phyloP scores from a whole-genome alignment of 2,888 invertebrate species.

The Cataglyphis albicans region DNA sequence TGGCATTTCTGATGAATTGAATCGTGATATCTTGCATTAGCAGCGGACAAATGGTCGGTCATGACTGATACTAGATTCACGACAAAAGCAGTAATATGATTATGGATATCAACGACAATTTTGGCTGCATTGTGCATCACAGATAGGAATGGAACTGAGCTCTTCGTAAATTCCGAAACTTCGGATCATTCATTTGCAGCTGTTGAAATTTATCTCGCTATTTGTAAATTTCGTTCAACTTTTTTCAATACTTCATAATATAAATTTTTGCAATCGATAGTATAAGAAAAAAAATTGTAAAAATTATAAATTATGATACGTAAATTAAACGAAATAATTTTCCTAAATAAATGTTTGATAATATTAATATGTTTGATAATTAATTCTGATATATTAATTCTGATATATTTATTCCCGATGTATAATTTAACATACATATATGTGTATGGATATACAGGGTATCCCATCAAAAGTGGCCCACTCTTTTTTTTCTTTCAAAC shows the following conservation, averaged over 20 bases:
- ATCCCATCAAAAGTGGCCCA: no score
- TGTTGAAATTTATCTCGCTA: neutral
- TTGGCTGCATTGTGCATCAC: neutral
- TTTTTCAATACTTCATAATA: neutral
- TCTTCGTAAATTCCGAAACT: constrained; percentile 18
- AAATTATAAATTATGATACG: neutral
- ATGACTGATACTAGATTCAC: constrained; percentile 33
- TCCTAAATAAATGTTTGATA: neutral
- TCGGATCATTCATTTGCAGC: neutral
- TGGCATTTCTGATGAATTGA: neutral
- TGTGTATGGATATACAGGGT: no score
- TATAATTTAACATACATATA: neutral
- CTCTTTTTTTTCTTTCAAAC: no score
- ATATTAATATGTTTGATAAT: neutral
- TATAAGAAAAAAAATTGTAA: neutral
- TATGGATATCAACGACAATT: constrained; percentile 56
- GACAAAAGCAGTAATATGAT: constrained; percentile 59
- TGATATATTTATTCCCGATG: neutral
- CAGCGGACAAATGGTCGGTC: constrained; percentile 26
- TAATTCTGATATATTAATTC: no score
- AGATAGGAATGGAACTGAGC: constrained; percentile 23
- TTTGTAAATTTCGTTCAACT: neutral
- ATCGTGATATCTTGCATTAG: constrained; percentile 39
- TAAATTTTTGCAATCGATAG: neutral
- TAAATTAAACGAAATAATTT: neutral